Conservation (phyloP, 2,797 vertebrate genomes). For the Eutrigla gurnardus region DNA sequence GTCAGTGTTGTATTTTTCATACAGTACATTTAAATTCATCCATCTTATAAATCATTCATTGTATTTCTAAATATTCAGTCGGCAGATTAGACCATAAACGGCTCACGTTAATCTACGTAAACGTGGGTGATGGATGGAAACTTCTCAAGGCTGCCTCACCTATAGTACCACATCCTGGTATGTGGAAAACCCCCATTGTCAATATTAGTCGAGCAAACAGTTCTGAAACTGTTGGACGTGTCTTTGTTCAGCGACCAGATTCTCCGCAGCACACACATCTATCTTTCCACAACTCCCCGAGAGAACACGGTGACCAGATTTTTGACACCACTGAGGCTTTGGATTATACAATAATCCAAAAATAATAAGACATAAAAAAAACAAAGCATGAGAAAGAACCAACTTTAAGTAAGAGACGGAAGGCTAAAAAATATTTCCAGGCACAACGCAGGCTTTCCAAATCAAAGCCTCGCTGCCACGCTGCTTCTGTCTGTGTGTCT, state of each 20-base stretch:
- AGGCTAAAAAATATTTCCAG: slow-evolving; percentile 23
- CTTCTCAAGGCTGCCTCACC: slow-evolving; percentile 39
- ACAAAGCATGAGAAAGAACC: slow-evolving; percentile 19
- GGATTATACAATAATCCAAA: slow-evolving; percentile 4
- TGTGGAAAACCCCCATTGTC: slow-evolving; percentile 51
- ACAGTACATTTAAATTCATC: not conserved
- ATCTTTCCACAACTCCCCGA: slow-evolving; percentile 32
- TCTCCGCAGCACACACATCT: slow-evolving; percentile 22
- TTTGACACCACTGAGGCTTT: slow-evolving; percentile 15
- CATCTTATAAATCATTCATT: not conserved
- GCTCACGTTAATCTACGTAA: slow-evolving; percentile 10
- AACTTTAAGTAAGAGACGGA: slow-evolving; percentile 29
- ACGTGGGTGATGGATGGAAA: slow-evolving; percentile 27
- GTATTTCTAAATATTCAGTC: not conserved
- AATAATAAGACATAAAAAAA: slow-evolving; percentile 16
- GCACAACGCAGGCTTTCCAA: slow-evolving; percentile 40
- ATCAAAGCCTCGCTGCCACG: slow-evolving; percentile 56
- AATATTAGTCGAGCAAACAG: slow-evolving; percentile 73
- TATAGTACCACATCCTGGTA: slow-evolving; percentile 56
- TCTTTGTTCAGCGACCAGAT: slow-evolving; percentile 36
- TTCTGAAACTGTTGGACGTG: slow-evolving; percentile 29
- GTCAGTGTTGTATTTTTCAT: slow-evolving; percentile 2
- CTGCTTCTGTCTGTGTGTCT: slow-evolving; percentile 16
- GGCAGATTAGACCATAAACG: not conserved
- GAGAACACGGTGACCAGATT: not conserved